Evolutionary conservation across 2,113 vertebrate species (phyloP).

Genomic region (Craseonycteris thonglongyai): DNA sequence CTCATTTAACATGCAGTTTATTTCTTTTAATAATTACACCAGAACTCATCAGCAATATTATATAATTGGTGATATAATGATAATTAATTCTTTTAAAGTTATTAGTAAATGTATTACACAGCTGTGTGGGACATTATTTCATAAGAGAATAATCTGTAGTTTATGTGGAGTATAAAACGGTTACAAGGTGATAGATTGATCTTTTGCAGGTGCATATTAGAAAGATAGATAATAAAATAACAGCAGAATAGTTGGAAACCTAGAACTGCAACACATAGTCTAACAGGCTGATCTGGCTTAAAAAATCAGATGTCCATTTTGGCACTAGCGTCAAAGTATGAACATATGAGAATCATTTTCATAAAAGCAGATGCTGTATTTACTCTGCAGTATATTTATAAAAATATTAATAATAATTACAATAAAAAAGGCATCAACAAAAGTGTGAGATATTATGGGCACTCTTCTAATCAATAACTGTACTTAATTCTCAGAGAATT

Average conservation of each 20-base stretch:
- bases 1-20: not conserved
- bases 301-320: not conserved
- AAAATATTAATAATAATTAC: not conserved
- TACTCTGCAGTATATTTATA: not conserved
- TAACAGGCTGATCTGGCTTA: not conserved
- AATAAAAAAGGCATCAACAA: not conserved
- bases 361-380: not conserved
- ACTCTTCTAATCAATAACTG: not conserved
- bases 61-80: not conserved
- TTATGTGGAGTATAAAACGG: not conserved
- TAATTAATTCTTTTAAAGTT: conserved; percentile 3
- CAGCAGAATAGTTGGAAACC: not conserved
- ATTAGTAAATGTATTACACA: not conserved
- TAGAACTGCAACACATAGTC: not conserved
- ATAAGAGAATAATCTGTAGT: not conserved
- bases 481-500: not conserved
- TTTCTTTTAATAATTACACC: not conserved
- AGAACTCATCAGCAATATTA: not conserved
- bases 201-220: not conserved
- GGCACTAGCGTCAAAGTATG: not conserved
- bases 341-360: not conserved
- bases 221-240: not conserved
- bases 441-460: not conserved
- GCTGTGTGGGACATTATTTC: conserved; percentile 6
- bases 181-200: not conserved